A percentile compares a stretch with the other conserved stretches of the same genome.
phyloP scores from a whole-genome alignment of 2,888 invertebrate genomes.

The Dynastes hyllus region DNA sequence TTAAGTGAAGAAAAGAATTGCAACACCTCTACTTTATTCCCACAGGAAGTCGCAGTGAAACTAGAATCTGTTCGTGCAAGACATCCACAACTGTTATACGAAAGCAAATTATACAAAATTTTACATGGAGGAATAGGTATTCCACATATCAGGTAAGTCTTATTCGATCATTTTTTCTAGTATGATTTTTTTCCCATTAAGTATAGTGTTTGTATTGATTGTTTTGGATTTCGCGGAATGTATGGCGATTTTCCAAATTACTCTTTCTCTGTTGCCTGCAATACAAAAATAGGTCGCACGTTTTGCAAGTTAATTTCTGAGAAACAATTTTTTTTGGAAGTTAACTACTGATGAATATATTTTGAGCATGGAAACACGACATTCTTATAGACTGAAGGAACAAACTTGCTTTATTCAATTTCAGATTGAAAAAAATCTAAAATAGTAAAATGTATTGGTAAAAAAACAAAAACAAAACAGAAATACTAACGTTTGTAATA shows the following conservation, averaged over 20 bases:
- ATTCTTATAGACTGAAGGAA: not conserved
- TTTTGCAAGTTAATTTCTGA: conserved; percentile 17
- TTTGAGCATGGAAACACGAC: not conserved
- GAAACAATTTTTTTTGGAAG: conserved; percentile 25
- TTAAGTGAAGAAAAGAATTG: conserved; percentile 19
- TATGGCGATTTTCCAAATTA: conserved; percentile 43
- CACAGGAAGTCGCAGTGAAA: conserved; percentile 98
- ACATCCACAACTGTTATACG: conserved; percentile 98
- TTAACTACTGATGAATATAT: not conserved
- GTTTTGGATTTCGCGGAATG: conserved; percentile 46
- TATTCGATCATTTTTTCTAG: conserved; percentile 11
- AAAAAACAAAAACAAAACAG: too few species aligned
- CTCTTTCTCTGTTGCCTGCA: conserved; percentile 2
- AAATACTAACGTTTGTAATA: too few species aligned
- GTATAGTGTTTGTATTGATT: conserved; percentile 25
- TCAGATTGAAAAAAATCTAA: too few species aligned
- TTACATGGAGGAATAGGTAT: conserved; percentile 97
- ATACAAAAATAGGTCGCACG: conserved; percentile 43
- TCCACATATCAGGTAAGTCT: conserved; percentile 91
- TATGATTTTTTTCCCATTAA: not conserved
- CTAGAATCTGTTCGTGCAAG: conserved; percentile 97
- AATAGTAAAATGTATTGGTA: too few species aligned
- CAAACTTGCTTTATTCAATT: too few species aligned
- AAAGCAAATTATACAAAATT: conserved; percentile 99
- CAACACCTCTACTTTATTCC: conserved; percentile 58